phyloP scores from a whole-genome alignment of 2,113 vertebrate genomes.

The Trochalopteron elliotii region DNA sequence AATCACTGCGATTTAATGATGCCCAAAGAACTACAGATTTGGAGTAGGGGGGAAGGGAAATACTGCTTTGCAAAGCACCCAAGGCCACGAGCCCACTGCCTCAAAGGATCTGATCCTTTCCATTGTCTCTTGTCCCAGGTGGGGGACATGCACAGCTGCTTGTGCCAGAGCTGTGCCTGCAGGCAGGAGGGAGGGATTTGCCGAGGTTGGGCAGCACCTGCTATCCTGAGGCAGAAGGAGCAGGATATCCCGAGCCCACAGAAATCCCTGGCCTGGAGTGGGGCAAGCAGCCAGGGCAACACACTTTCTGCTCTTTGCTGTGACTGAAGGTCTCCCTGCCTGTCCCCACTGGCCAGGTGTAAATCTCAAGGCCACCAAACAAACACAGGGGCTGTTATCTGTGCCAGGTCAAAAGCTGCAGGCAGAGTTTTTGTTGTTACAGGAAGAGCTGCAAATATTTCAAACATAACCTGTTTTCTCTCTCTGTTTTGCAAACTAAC shows the following conservation, averaged over 20 bases:
- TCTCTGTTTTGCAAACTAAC: not conserved
- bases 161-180: not conserved
- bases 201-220: not conserved
- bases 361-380: not conserved
- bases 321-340: not conserved
- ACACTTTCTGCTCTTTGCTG: not conserved
- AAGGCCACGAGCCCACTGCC: not conserved
- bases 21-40: not conserved
- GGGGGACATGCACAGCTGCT: not conserved
- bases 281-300: not conserved
- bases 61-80: conserved; percentile 8
- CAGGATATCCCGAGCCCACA: not conserved
- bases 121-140: not conserved
- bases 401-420: not conserved
- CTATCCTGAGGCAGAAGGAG: not conserved
- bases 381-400: not conserved
- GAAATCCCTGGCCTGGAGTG: not conserved
- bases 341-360: not conserved
- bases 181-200: not conserved
- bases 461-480: not conserved
- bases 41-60: not conserved
- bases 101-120: not conserved
- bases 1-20: not conserved
- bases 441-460: conserved; percentile 12
- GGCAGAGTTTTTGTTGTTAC: not conserved